Conservation (phyloP, 2,113 vertebrate species). For the Gallinago jamesoni region DNA sequence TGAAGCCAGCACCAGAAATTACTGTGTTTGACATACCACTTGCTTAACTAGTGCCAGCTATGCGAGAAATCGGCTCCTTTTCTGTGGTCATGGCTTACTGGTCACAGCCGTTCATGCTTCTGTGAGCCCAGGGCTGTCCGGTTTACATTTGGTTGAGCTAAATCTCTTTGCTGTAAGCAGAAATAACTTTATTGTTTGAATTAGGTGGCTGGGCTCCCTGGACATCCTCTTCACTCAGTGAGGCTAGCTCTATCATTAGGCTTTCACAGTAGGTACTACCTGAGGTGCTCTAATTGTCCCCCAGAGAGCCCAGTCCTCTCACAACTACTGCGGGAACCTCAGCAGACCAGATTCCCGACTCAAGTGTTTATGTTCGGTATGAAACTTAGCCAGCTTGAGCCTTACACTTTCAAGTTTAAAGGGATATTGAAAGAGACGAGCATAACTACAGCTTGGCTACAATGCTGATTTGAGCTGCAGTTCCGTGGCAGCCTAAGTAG, state of each 20-base stretch:
- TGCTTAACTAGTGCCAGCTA: neutral
- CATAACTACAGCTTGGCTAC: neutral
- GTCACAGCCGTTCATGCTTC: neutral
- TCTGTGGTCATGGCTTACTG: neutral
- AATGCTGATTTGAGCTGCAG: rapidly evolving
- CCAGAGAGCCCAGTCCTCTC: neutral
- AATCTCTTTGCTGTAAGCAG: neutral
- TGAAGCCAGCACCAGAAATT: neutral
- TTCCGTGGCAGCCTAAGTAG: neutral
- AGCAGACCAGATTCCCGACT: neutral
- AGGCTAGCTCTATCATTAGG: neutral
- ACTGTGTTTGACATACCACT: neutral
- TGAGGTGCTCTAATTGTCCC: neutral
- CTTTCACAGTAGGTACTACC: neutral
- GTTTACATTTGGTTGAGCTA: neutral
- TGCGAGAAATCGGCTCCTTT: neutral
- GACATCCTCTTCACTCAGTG: neutral
- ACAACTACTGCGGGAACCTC: neutral
- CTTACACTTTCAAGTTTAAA: neutral
- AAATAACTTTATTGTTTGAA: neutral
- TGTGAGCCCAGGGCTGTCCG: neutral
- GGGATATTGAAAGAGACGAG: neutral
- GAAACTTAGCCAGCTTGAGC: neutral
- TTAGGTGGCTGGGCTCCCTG: neutral
- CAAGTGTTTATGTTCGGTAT: rapidly evolving